Percentiles rank a stretch among this genome's conserved stretches.
Conservation (phyloP, 2,113 vertebrate genomes). For the Vombatus ursinus region DNA sequence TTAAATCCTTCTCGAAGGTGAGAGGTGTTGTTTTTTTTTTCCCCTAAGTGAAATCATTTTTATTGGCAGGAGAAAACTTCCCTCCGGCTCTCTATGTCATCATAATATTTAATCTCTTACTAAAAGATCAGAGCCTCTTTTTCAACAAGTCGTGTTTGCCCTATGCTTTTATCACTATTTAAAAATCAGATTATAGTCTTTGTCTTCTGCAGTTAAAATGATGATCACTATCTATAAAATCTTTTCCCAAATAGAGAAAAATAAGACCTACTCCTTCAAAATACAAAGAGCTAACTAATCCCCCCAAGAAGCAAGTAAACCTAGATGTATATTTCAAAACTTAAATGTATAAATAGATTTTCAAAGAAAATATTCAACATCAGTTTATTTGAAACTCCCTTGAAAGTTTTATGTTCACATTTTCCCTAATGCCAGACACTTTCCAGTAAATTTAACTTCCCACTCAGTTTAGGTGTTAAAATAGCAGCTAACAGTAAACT, state of each 20-base stretch:
- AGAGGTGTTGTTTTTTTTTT: not conserved
- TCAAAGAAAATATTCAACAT: not conserved
- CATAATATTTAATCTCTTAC: not conserved
- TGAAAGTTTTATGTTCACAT: not conserved
- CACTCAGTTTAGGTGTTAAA: not conserved
- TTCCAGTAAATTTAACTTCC: not conserved
- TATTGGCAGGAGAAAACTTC: not conserved
- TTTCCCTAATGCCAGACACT: not conserved
- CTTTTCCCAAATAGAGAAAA: not conserved
- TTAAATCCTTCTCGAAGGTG: constrained; percentile 3
- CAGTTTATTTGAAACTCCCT: not conserved
- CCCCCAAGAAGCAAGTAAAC: not conserved
- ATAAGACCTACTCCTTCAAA: not conserved
- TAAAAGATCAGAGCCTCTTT: not conserved
- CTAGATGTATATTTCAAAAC: not conserved
- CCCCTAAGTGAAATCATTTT: not conserved
- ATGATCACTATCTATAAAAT: not conserved
- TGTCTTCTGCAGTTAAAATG: constrained; percentile 36
- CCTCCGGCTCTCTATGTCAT: not conserved
- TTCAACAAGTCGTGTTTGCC: not conserved
- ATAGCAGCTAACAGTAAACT: not conserved
- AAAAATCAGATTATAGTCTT: not conserved
- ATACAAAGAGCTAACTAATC: not conserved
- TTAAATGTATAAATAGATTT: not conserved
- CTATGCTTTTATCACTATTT: not conserved